These are phyloP conservation scores for Potamarius usumacintae DNA, from an alignment of 2,113 vertebrate species.

Conservation along the genomic window DNA sequence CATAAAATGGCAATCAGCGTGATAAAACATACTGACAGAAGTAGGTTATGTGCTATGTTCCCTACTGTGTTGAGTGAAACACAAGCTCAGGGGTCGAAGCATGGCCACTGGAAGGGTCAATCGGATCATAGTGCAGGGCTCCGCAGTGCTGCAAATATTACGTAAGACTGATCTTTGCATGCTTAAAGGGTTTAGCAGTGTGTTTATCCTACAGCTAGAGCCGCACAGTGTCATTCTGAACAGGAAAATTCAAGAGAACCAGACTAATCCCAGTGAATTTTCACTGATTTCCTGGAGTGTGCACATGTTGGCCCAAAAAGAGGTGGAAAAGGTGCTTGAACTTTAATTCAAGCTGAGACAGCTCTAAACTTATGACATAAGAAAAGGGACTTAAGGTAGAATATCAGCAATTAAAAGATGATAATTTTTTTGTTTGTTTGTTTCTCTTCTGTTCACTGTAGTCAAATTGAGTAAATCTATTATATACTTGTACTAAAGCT, in stretches of 20 bases:
- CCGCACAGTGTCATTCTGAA: background rate
- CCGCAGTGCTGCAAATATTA: slow-evolving; percentile 13
- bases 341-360: slow-evolving; percentile 23
- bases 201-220: slow-evolving; percentile 21
- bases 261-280: slow-evolving; percentile 51
- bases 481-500: background rate
- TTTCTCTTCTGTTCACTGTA: background rate
- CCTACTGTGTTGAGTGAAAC: slow-evolving; percentile 16
- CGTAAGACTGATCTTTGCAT: slow-evolving; percentile 27
- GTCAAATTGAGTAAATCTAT: background rate
- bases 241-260: slow-evolving; percentile 48
- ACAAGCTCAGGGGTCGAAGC: slow-evolving; percentile 20
- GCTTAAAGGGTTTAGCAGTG: background rate
- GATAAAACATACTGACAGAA: slow-evolving; percentile 36
- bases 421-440: background rate
- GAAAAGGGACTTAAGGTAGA: background rate
- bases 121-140: slow-evolving; percentile 2
- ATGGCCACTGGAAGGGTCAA: slow-evolving; percentile 28
- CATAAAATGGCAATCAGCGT: slow-evolving; percentile 10
- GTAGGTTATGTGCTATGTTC: slow-evolving; percentile 2
- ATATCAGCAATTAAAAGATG: background rate
- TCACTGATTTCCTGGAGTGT: slow-evolving; percentile 54
- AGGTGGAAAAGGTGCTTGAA: slow-evolving; percentile 24
- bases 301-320: slow-evolving; percentile 31
- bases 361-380: background rate